Evolutionary conservation across 2,888 invertebrate genomes (phyloP).

Genomic region (Caenorhabditis sp.): DNA sequence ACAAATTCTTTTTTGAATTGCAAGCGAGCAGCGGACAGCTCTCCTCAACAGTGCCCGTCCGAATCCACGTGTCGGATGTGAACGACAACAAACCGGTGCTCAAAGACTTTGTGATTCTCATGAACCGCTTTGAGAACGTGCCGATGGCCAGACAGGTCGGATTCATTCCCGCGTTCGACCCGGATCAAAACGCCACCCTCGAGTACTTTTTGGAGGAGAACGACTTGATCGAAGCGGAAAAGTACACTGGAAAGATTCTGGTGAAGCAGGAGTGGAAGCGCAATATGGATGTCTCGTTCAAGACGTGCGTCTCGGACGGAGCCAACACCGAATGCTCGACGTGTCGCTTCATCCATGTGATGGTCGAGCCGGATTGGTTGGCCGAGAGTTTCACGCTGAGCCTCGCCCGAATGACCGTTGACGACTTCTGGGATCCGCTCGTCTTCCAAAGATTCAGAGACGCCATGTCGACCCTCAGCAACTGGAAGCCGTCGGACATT

Average conservation of each 20-base stretch:
- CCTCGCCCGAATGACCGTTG: conserved; percentile 64
- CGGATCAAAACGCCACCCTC: conserved; percentile 77
- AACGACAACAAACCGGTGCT: conserved; percentile 95
- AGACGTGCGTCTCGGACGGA: conserved; percentile 76
- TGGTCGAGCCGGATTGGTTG: conserved; percentile 66
- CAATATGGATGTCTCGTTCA: conserved; percentile 69
- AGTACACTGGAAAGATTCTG: conserved; percentile 69
- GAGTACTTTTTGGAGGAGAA: conserved; percentile 75
- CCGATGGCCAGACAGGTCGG: conserved; percentile 64
- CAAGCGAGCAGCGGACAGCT: conserved; percentile 83
- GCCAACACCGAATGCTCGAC: conserved; percentile 76
- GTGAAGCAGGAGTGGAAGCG: conserved; percentile 70
- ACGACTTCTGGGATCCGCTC: conserved; percentile 73
- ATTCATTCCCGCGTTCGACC: conserved; percentile 76
- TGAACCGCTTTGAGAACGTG: conserved; percentile 66
- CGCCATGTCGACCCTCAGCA: conserved; percentile 54
- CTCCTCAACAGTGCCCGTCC: conserved; percentile 74
- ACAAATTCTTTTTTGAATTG: conserved; percentile 90
- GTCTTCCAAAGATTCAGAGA: conserved; percentile 72
- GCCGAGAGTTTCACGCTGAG: conserved; percentile 70
- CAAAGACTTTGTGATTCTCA: conserved; percentile 92
- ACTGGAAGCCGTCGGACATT: conserved; percentile 59
- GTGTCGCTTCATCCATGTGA: conserved; percentile 68
- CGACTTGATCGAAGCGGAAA: conserved; percentile 70
- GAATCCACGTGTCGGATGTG: conserved; percentile 76